Conservation (phyloP, 2,113 vertebrate genomes). For the Garra rufa region DNA sequence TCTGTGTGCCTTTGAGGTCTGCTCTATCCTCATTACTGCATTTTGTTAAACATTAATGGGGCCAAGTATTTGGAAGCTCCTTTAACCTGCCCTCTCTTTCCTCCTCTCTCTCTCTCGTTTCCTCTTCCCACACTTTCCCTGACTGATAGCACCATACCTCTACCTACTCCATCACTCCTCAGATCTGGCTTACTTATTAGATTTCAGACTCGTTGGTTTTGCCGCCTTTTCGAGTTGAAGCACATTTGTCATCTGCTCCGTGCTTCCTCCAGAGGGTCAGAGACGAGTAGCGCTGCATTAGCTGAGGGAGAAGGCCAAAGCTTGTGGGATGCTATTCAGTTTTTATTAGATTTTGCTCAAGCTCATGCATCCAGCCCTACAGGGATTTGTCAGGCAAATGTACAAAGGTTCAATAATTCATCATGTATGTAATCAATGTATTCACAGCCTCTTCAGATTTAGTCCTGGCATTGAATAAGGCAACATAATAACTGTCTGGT, state of each 20-base stretch:
- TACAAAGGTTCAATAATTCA: conserved; percentile 28
- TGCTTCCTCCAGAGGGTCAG: conserved; percentile 40
- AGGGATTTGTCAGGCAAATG: conserved; percentile 37
- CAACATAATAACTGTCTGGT: neutral
- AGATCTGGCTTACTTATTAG: conserved; percentile 55
- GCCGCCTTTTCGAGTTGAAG: conserved; percentile 47
- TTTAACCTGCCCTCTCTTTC: conserved; percentile 27
- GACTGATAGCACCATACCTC: conserved; percentile 46
- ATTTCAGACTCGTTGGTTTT: conserved; percentile 42
- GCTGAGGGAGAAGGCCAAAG: conserved; percentile 28
- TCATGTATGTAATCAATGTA: conserved; percentile 33
- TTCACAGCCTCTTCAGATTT: conserved; percentile 25
- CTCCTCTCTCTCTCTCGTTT: neutral
- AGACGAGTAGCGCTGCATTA: conserved; percentile 31
- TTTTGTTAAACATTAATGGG: conserved; percentile 58
- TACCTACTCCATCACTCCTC: conserved; percentile 47
- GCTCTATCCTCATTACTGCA: conserved; percentile 49
- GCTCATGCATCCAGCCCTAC: conserved; percentile 40
- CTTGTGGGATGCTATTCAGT: conserved; percentile 13
- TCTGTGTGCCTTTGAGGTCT: conserved; percentile 34
- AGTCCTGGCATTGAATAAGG: neutral
- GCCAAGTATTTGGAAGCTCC: conserved; percentile 41
- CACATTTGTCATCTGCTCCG: conserved; percentile 53
- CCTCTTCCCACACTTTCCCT: conserved; percentile 38
- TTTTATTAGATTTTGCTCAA: conserved; percentile 48